Base-by-base conservation (phyloP, 2,797 vertebrate genomes). In the Discoglossus pictus region DNA sequence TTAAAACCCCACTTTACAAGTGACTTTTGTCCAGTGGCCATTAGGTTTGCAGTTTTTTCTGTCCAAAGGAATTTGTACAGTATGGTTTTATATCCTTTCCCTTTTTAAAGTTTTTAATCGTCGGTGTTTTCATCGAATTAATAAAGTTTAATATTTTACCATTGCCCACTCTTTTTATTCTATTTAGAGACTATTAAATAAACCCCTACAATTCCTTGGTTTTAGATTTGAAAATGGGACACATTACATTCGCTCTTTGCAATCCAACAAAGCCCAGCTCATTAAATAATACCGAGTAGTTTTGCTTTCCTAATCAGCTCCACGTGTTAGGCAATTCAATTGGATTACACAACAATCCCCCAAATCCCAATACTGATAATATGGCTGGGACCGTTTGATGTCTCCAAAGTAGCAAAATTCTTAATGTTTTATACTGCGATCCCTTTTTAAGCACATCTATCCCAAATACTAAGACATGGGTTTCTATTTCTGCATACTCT, bases 281-380 rank as follows among this genome's bases (percentile, higher is more conserved):
- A 51, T 62, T 17, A 62, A 50, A 51, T 62, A 53, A 31, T 53
- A 54, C 53, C 1, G 7, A 2, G 1, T 31, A 2, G 6, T 11
- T 42, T 16, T 20, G 16, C 17, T 21, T 23, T 54, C 27, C 35
- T 65, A 18, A 44, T 46, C 25, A 24, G 39, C 16, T 54, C 13
- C 23, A 7, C 7, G 54, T 18, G 16, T 4, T 12, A 23, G 12
- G 20, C 36, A 16, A 23, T 34, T 18, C 36, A 35, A 13, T 23
- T 9, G 25, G 23, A 43, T 64, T 52, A 53, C 25, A 31, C 31
- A 55, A 54, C 63, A 58, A 54, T 9, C 27, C 27, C 39, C 50
- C 4, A 55, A 15, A 36, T 46, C 40, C 51, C 62, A 46, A 17
- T 13, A 25, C 42, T 48, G 43, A 2, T 51, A 59, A 67, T 48